Conservation (phyloP, 1,140 invertebrate species). For the Bradynema listronoti region DNA sequence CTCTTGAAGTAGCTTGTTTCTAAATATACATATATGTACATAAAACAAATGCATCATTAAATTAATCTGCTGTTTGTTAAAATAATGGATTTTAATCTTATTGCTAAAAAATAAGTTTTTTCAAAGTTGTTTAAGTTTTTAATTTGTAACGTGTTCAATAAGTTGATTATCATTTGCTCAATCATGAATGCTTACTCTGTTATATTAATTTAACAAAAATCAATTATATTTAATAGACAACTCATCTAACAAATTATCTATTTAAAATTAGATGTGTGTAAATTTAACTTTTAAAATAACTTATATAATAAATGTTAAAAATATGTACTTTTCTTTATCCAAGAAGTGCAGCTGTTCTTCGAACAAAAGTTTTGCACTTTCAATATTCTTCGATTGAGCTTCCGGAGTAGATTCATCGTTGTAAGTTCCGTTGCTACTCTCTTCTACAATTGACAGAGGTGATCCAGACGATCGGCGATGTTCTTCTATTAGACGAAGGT, state of each 20-base stretch:
- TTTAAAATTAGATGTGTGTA: no score
- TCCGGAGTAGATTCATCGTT: background rate
- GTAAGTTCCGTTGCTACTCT: background rate
- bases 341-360: constrained; percentile 56
- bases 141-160: no score
- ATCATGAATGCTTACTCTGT: no score
- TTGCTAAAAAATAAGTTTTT: no score
- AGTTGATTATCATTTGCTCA: no score
- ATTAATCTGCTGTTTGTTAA: no score
- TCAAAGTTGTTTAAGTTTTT: no score
- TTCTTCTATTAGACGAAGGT: constrained; percentile 40
- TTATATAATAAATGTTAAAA: background rate
- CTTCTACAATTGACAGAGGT: constrained; percentile 4
- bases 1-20: constrained; percentile 54
- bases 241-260: no score
- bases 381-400: constrained; percentile 25
- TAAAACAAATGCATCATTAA: background rate
- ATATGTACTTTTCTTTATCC: constrained; percentile 52
- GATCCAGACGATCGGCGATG: constrained; percentile 29
- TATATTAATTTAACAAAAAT: no score
- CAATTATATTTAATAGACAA: no score
- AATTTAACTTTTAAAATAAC: no score
- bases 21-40: constrained; percentile 18
- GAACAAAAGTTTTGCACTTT: constrained; percentile 48
- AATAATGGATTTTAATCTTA: no score